Conservation (phyloP, 2,113 vertebrate species). For the Leptobrachium ailaonicum region DNA sequence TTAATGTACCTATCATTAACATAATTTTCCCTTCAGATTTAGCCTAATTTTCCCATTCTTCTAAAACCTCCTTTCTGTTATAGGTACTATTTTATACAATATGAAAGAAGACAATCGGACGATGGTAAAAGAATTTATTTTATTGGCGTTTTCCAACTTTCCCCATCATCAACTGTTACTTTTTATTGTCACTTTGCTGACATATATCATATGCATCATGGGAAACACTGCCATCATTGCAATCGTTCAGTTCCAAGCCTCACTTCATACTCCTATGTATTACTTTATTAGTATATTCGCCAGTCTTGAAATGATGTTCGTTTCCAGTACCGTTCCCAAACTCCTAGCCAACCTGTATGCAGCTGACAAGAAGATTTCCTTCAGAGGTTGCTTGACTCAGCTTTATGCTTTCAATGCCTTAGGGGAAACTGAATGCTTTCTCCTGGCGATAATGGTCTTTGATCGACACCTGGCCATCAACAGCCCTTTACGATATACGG, state of each 20-base stretch:
- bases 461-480: conserved; percentile 24
- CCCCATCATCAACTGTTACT: conserved; percentile 42
- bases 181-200: conserved; percentile 25
- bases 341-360: not conserved
- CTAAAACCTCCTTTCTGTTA: too few species aligned
- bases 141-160: conserved; percentile 50
- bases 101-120: conserved; percentile 18
- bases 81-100: too few species aligned
- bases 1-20: too few species aligned
- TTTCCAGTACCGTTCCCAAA: conserved; percentile 2
- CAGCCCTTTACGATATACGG: not conserved
- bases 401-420: conserved; percentile 15
- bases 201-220: conserved; percentile 48
- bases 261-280: conserved; percentile 19
- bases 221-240: conserved; percentile 3
- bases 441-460: conserved; percentile 18
- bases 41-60: too few species aligned
- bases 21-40: too few species aligned
- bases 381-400: not conserved
- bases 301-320: conserved; percentile 4
- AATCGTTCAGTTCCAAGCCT: not conserved
- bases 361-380: not conserved
- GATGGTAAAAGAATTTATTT: conserved; percentile 45
- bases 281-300: conserved; percentile 7
- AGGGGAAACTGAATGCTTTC: conserved; percentile 5